Conservation (phyloP, 2,113 vertebrate genomes). For the Hippocampus abdominalis region DNA sequence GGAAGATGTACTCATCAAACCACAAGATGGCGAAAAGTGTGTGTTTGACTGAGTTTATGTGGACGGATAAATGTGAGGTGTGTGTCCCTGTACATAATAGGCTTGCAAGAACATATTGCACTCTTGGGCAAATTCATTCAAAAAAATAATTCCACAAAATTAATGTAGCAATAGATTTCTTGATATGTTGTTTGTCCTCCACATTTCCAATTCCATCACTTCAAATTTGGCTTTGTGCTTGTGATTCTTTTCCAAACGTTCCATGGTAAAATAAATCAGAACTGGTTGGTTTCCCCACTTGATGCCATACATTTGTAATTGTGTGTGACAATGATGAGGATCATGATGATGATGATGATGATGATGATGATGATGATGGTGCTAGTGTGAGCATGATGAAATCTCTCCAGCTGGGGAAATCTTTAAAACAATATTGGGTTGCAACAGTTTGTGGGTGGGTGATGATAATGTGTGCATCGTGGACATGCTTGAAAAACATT, state of each 20-base stretch:
- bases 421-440: too few species aligned
- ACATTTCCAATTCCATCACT: not conserved
- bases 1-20: not conserved
- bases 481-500: not conserved
- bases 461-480: too few species aligned
- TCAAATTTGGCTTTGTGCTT: not conserved
- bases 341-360: too few species aligned
- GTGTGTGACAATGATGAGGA: too few species aligned
- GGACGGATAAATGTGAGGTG: not conserved
- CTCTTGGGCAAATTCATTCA: too few species aligned
- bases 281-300: not conserved
- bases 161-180: too few species aligned
- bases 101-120: not conserved
- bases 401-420: too few species aligned
- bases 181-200: not conserved
- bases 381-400: too few species aligned
- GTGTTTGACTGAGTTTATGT: not conserved
- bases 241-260: not conserved
- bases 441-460: too few species aligned
- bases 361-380: too few species aligned
- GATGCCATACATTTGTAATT: too few species aligned
- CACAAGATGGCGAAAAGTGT: not conserved
- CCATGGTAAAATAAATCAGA: not conserved
- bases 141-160: too few species aligned
- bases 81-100: not conserved